Base-by-base conservation (phyloP, 2,113 vertebrate genomes). In the Notothenia coriiceps region DNA sequence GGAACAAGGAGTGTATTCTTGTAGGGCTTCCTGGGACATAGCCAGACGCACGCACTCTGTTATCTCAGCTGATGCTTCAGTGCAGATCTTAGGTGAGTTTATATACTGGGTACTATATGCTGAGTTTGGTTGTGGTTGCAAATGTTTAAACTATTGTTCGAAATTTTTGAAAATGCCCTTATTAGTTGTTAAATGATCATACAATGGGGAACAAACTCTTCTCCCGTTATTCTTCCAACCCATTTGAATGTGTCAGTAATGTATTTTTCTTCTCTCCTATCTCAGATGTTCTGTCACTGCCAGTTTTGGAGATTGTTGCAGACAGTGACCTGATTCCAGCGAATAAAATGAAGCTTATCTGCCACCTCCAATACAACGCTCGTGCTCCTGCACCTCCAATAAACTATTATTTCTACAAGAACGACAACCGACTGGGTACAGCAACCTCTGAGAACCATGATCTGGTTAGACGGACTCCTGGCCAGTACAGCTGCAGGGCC, bases 51-150 rank as follows among this genome's bases (percentile, higher is more conserved):
- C 91, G 29, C 50, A 0, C 59, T 91, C 93, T n/a, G 87, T 1
- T 0, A 51, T 2, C 52, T 95, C 94, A 57, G 15, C 7, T 44
- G 22, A 11, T 0, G 6, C 35, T 72, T 43, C 5, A 14, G 70
- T 95, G 10, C 33, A 84, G 15, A 72, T 95, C 47, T 15, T 67
- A 74, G 94, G 95, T 95, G 80, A 86, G 92, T 72, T 74, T 13
- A 29, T 4, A 33, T n/a, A 17, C 9, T 47, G 4, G 1, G 3
- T 46, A 44, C 4, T 0, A 35, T 49, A 29, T 47, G 6, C 8
- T 55, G 43, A 57, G 33, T 68, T 66, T 67, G 46, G 15, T 50
- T 74, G 9, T 50, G 22, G 14, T 64, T 83, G 5, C 40, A 51
- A 10, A 60, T 43, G 6, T 50, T 62, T 10, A 68, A 70, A 6